A percentile compares a stretch with the other conserved stretches of the same genome.
Evolutionary conservation across 2,113 vertebrate genomes (phyloP).

Genomic region (Epinephelus cyanopodus): DNA sequence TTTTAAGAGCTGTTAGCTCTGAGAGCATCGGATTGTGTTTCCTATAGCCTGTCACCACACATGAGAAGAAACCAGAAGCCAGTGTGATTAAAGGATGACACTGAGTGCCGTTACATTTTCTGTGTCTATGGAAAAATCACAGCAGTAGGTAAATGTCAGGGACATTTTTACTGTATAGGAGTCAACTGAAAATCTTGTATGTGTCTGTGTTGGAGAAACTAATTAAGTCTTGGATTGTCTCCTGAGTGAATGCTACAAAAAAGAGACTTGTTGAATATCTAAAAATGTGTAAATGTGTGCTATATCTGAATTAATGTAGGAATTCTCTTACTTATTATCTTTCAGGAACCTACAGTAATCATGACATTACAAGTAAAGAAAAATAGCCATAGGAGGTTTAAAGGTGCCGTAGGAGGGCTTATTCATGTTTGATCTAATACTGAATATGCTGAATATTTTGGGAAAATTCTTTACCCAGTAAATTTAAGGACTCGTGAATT

Average conservation of each 20-base stretch:
- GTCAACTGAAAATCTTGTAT: neutral
- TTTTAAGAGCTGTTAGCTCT: conserved; percentile 4
- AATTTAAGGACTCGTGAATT: neutral
- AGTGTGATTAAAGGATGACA: neutral
- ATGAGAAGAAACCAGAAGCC: neutral
- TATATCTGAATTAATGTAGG: neutral
- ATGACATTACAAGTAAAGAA: neutral
- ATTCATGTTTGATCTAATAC: neutral
- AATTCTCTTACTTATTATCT: neutral
- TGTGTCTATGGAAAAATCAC: neutral
- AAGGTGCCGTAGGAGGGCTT: neutral
- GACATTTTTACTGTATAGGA: neutral
- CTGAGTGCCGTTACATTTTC: neutral
- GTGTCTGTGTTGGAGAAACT: conserved; percentile 2
- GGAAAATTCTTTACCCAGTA: too few relatives aligned
- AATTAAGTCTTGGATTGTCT: neutral
- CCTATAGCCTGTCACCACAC: neutral
- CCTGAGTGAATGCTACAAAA: too few relatives aligned
- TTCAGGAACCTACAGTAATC: too few relatives aligned
- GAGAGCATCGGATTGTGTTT: neutral
- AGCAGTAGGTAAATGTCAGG: conserved; percentile 16
- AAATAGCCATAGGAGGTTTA: neutral
- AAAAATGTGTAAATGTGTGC: neutral
- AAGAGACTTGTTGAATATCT: neutral
- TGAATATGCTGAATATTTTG: neutral